Evolutionary conservation across 92 coral and sea anemone species (phyloP).

Genomic region (Zoanthus sansibaricus): DNA sequence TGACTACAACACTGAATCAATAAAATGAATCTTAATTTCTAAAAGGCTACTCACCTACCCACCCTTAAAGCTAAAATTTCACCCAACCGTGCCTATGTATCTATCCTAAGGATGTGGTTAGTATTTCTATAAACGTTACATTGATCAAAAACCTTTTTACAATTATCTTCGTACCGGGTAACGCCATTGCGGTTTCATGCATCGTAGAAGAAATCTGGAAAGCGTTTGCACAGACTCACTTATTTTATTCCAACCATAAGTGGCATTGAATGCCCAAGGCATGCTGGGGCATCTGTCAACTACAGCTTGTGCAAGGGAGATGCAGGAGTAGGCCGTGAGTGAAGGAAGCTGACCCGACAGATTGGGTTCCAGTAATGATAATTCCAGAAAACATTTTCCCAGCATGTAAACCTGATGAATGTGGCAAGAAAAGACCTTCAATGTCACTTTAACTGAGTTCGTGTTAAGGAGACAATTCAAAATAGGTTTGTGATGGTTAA

Average conservation of each 20-base stretch:
- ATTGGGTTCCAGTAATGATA: slow-evolving; percentile 55
- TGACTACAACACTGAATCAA: no score
- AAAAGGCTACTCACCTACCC: no score
- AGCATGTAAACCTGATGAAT: slow-evolving; percentile 49
- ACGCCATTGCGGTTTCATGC: slow-evolving; percentile 28
- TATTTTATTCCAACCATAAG: slow-evolving; percentile 28
- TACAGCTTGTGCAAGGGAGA: slow-evolving; percentile 63
- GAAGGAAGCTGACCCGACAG: slow-evolving; percentile 65
- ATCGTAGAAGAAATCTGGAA: slow-evolving; percentile 23
- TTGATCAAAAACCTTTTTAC: background rate
- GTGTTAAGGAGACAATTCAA: background rate
- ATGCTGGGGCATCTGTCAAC: slow-evolving; percentile 32
- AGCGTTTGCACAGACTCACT: background rate
- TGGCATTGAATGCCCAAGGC: slow-evolving; percentile 38
- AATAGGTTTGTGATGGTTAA: no score
- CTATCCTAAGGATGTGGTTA: no score
- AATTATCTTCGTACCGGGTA: slow-evolving; percentile 22
- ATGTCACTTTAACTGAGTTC: no score
- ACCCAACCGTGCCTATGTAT: no score
- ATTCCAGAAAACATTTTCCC: slow-evolving; percentile 66
- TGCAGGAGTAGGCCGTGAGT: slow-evolving; percentile 58
- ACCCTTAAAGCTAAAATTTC: no score
- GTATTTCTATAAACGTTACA: no score
- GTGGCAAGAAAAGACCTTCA: background rate
- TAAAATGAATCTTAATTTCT: no score